Percentiles rank a stretch among this genome's conserved stretches.
Evolutionary conservation across 2,113 vertebrate species (phyloP).

Genomic region (Indicator maculatus): DNA sequence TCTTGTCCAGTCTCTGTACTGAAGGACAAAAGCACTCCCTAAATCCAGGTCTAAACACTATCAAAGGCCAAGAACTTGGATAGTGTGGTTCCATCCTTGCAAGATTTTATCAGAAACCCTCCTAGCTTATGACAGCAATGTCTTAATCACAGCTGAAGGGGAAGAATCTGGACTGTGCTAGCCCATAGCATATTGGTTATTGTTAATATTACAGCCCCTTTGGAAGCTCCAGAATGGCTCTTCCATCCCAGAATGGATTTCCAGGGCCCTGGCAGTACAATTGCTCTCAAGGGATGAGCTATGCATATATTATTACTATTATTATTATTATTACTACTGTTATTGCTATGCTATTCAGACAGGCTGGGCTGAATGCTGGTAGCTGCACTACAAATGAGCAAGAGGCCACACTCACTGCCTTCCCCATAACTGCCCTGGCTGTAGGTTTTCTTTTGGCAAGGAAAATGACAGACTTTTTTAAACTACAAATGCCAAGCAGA

Average conservation of each 20-base stretch:
- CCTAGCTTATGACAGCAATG: not conserved
- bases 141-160: not conserved
- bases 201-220: not conserved
- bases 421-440: not conserved
- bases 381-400: not conserved
- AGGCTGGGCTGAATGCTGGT: fast-evolving
- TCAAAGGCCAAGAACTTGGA: not conserved
- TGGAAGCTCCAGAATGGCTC: not conserved
- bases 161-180: not conserved
- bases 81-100: not conserved
- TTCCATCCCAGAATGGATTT: not conserved
- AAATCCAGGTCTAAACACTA: not conserved
- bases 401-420: fast-evolving
- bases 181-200: not conserved
- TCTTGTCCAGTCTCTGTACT: not conserved
- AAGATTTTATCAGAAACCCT: not conserved
- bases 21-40: not conserved
- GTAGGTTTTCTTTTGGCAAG: not conserved
- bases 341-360: not conserved
- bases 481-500: not conserved
- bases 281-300: not conserved
- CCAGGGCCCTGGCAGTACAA: not conserved
- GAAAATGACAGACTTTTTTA: not conserved
- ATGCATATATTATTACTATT: not conserved
- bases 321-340: not conserved